Evolutionary conservation across 1,140 invertebrate genomes (phyloP).

Genomic region (Eubasilissa regina): DNA sequence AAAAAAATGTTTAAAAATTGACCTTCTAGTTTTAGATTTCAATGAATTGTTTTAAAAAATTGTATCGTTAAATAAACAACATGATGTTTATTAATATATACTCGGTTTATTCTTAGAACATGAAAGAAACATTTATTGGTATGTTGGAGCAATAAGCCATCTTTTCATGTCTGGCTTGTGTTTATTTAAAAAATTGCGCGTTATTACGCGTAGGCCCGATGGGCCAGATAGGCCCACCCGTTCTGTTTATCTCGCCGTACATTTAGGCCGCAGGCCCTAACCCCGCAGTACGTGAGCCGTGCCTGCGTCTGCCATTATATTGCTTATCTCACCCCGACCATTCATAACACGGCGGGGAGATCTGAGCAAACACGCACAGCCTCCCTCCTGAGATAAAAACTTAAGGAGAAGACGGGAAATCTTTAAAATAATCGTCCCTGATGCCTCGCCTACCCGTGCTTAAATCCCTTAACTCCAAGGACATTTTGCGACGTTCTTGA

Average conservation of each 20-base stretch:
- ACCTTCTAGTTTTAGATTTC: no score
- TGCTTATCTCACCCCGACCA: constrained; percentile 12
- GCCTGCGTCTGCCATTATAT: constrained; percentile 10
- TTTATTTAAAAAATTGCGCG: background rate
- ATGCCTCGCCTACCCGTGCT: constrained; percentile 9
- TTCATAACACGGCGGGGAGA: constrained; percentile 10
- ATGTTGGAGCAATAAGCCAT: background rate
- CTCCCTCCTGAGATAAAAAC: constrained; percentile 40
- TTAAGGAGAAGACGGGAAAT: constrained; percentile 48
- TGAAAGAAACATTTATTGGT: no score
- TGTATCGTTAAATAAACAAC: no score
- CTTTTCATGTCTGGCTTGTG: background rate
- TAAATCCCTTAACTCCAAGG: constrained; percentile 18
- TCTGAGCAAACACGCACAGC: background rate
- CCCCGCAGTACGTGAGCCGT: background rate
- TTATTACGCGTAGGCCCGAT: background rate
- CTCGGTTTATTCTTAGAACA: no score
- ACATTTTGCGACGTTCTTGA: constrained; percentile 8
- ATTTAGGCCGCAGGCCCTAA: background rate
- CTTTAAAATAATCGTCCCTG: constrained; percentile 44
- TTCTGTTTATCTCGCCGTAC: constrained; percentile 10
- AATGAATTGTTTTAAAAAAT: no score
- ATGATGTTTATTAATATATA: no score
- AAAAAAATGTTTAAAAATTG: no score
- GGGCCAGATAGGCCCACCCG: background rate